phyloP scores from a whole-genome alignment of 2,888 invertebrate species.

The Venustoraphidia nigricollis region DNA sequence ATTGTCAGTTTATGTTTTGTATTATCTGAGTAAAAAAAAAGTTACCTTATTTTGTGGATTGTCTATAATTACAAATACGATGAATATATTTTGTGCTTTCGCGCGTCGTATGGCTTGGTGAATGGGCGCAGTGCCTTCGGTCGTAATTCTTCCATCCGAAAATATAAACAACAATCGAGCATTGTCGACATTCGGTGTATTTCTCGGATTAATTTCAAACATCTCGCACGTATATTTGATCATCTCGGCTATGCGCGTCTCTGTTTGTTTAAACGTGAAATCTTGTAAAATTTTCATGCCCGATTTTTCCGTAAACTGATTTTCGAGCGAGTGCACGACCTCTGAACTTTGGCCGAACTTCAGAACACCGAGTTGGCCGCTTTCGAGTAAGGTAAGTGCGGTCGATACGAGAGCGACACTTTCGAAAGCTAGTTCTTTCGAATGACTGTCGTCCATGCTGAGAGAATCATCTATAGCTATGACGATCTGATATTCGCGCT shows the following conservation, averaged over 20 bases:
- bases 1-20: slow-evolving; percentile 1
- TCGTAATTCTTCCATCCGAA: slow-evolving; percentile 87
- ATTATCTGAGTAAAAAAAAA: slow-evolving; percentile 1
- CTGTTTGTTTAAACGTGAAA: slow-evolving; percentile 77
- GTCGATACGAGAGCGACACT: slow-evolving; percentile 81
- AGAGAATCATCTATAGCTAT: slow-evolving; percentile 94
- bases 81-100: slow-evolving; percentile 69
- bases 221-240: slow-evolving; percentile 63
- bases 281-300: slow-evolving; percentile 69
- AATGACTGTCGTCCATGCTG: slow-evolving; percentile 78
- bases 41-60: slow-evolving; percentile 74
- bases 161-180: slow-evolving; percentile 83
- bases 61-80: slow-evolving; percentile 91
- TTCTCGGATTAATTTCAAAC: slow-evolving; percentile 29
- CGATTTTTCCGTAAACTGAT: slow-evolving; percentile 74
- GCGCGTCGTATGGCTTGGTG: slow-evolving; percentile 66
- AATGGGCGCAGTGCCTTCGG: slow-evolving; percentile 68
- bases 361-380: slow-evolving; percentile 80
- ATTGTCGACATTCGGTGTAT: slow-evolving; percentile 36
- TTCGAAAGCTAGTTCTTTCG: slow-evolving; percentile 85
- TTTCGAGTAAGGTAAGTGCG: slow-evolving; percentile 84
- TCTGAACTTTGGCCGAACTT: slow-evolving; percentile 79
- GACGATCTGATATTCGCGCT: slow-evolving; percentile 90
- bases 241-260: slow-evolving; percentile 72
- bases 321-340: slow-evolving; percentile 74